A percentile compares a stretch with the other conserved stretches of the same genome.
These are phyloP conservation scores for Eciton burchellii DNA, from an alignment of 1,140 invertebrate species.

Conservation along the genomic window DNA sequence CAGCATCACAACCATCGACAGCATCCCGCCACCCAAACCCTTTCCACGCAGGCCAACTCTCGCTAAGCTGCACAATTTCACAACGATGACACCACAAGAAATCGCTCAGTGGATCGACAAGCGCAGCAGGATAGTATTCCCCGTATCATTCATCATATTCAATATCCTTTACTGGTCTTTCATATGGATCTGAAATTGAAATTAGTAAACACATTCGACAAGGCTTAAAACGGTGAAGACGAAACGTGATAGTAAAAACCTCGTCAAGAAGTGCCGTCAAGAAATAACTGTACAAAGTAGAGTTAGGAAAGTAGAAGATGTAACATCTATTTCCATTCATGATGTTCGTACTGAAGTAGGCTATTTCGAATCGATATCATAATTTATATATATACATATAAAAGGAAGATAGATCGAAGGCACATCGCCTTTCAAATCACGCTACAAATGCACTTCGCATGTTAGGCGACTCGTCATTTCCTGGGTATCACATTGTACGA, in stretches of 20 bases:
- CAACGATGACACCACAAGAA: slow-evolving; percentile 94
- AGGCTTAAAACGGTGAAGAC: neutral
- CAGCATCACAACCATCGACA: slow-evolving; percentile 81
- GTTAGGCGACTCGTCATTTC: neutral
- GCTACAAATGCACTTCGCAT: neutral
- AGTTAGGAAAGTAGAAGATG: neutral
- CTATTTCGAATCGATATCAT: neutral
- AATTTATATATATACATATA: slow-evolving; percentile 5
- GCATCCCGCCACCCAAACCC: slow-evolving; percentile 76
- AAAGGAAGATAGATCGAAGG: neutral
- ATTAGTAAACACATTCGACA: neutral
- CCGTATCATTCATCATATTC: slow-evolving; percentile 91
- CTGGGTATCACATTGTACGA: neutral
- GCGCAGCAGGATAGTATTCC: slow-evolving; percentile 92
- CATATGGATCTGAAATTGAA: slow-evolving; percentile 86
- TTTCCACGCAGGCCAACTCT: slow-evolving; percentile 79
- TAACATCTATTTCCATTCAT: neutral
- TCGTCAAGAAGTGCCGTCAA: neutral
- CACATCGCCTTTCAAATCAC: neutral
- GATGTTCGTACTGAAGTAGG: neutral
- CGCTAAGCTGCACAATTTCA: slow-evolving; percentile 87
- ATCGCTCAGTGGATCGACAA: slow-evolving; percentile 95
- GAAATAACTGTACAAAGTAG: slow-evolving; percentile 10
- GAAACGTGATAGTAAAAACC: neutral
- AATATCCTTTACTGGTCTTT: slow-evolving; percentile 95